Conservation (phyloP, 2,888 invertebrate genomes). For the Athetis lepigone region DNA sequence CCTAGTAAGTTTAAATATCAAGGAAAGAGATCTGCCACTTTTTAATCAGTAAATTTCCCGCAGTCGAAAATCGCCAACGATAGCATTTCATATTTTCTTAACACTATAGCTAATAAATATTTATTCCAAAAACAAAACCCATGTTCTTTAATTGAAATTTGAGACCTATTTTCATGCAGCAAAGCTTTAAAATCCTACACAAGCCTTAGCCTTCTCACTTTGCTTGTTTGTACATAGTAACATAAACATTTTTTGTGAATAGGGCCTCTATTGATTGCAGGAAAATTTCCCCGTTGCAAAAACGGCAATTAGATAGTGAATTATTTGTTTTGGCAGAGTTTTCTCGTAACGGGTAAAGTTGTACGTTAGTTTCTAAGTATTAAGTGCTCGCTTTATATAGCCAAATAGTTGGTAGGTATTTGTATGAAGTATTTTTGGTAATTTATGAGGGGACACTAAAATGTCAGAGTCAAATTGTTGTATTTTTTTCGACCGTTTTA, state of each 20-base stretch:
- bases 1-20: too few species aligned
- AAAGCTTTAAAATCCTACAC: neutral
- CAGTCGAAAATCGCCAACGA: too few species aligned
- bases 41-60: too few species aligned
- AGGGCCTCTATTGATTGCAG: slow-evolving; percentile 45
- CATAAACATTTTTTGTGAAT: slow-evolving; percentile 21
- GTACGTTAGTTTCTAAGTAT: slow-evolving; percentile 52
- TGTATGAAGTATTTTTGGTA: slow-evolving; percentile 5
- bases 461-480: too few species aligned
- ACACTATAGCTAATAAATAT: neutral
- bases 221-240: neutral
- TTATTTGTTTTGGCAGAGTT: slow-evolving; percentile 60
- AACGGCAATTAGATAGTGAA: slow-evolving; percentile 59
- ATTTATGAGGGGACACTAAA: too few species aligned
- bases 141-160: neutral
- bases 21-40: too few species aligned
- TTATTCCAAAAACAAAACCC: too few species aligned
- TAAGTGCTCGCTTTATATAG: slow-evolving; percentile 48
- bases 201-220: neutral
- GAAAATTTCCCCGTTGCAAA: slow-evolving; percentile 48
- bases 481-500: too few species aligned
- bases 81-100: too few species aligned
- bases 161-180: neutral
- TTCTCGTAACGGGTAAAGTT: slow-evolving; percentile 60
- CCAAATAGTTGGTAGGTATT: slow-evolving; percentile 20